Percentiles rank a stretch among this genome's conserved stretches.
These are phyloP conservation scores for Mantis religiosa DNA, from an alignment of 2,888 invertebrate genomes.

Conservation along the genomic window DNA sequence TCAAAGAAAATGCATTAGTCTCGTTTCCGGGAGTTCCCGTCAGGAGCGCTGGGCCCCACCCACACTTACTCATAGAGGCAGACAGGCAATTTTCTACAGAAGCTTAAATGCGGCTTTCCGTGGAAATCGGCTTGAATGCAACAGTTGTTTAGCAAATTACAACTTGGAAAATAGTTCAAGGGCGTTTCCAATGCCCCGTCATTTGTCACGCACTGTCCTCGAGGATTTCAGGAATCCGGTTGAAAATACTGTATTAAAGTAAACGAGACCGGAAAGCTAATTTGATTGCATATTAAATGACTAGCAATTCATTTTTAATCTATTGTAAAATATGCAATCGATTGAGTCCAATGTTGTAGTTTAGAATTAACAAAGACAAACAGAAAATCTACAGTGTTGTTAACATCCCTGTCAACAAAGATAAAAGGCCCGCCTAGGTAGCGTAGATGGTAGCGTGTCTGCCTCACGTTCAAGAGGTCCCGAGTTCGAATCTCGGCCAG, in stretches of 20 bases:
- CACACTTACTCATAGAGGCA: neutral
- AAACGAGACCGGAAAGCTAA: too few relatives aligned
- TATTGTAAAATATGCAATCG: too few relatives aligned
- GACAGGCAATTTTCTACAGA: neutral
- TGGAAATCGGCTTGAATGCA: neutral
- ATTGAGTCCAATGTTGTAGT: too few relatives aligned
- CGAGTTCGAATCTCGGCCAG: too few relatives aligned
- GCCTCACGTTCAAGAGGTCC: too few relatives aligned
- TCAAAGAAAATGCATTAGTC: neutral
- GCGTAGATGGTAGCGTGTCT: too few relatives aligned
- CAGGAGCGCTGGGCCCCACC: neutral
- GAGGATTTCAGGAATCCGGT: too few relatives aligned
- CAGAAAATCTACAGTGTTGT: rapidly evolving
- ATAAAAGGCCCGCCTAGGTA: too few relatives aligned
- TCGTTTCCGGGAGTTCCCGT: neutral
- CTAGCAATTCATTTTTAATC: too few relatives aligned
- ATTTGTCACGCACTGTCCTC: neutral
- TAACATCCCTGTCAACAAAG: rapidly evolving
- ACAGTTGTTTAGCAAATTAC: neutral
- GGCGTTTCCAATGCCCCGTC: neutral
- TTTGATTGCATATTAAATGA: too few relatives aligned
- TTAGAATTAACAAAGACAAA: too few relatives aligned
- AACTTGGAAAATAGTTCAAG: neutral
- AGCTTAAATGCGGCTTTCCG: neutral
- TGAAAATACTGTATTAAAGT: too few relatives aligned